phyloP scores from a whole-genome alignment of 1,140 invertebrate species.

The Pararge aegeria region DNA sequence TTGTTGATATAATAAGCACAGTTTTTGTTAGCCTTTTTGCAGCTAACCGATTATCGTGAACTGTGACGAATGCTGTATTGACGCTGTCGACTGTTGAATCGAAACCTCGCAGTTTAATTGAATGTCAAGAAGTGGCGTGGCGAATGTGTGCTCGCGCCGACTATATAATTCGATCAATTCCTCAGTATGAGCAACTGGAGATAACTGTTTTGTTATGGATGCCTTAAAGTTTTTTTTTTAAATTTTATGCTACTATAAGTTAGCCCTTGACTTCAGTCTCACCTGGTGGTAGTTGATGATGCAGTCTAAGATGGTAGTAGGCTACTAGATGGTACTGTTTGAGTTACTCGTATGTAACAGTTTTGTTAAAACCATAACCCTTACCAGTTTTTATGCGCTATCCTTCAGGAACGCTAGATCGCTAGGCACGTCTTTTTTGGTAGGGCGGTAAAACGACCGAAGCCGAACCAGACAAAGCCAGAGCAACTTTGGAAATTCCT shows the following conservation, averaged over 20 bases:
- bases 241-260: not conserved
- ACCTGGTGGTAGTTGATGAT: too few relatives aligned
- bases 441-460: too few relatives aligned
- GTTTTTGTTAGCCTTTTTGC: constrained; percentile 23
- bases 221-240: constrained; percentile 9
- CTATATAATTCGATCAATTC: constrained; percentile 19
- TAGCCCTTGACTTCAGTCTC: too few relatives aligned
- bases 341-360: not conserved
- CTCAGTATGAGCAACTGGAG: constrained; percentile 15
- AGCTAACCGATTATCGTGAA: constrained; percentile 28
- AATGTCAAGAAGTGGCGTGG: constrained; percentile 38
- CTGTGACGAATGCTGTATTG: constrained; percentile 39
- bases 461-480: too few relatives aligned
- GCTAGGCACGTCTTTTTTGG: too few relatives aligned
- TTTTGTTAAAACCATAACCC: too few relatives aligned
- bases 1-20: constrained; percentile 6
- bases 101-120: constrained; percentile 32
- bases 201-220: too few relatives aligned
- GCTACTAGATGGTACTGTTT: not conserved
- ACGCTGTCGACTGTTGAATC: constrained; percentile 10
- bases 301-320: too few relatives aligned
- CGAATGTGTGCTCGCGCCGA: constrained; percentile 29
- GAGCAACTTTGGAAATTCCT: too few relatives aligned
- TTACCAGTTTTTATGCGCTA: too few relatives aligned
- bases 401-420: too few relatives aligned